Percentiles rank a stretch among this genome's conserved stretches.
Evolutionary conservation across 2,888 invertebrate genomes (phyloP).

Genomic region (Leptopterna dolabrata): DNA sequence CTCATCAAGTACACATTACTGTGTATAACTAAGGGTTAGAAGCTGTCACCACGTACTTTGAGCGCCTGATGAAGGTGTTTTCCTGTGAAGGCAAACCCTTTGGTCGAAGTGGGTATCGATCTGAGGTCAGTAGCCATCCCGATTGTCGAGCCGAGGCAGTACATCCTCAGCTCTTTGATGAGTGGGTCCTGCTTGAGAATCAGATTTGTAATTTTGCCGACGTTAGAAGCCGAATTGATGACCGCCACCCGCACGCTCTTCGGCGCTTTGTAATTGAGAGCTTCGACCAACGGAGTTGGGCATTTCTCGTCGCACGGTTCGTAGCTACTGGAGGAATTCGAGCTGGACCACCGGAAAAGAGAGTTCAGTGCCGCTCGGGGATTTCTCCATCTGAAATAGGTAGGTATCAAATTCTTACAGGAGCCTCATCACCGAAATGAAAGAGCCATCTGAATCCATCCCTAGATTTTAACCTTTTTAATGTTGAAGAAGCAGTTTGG

Average conservation of each 20-base stretch:
- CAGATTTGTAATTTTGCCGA: slow-evolving; percentile 33
- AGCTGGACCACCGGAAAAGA: not conserved
- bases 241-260: slow-evolving; percentile 28
- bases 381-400: not conserved
- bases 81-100: slow-evolving; percentile 45
- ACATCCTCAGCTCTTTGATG: slow-evolving; percentile 55
- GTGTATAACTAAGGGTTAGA: too few relatives aligned
- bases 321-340: not conserved
- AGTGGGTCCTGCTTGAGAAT: slow-evolving; percentile 53
- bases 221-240: slow-evolving; percentile 20
- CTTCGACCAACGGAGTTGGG: not conserved
- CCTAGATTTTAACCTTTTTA: too few relatives aligned
- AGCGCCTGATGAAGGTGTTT: slow-evolving; percentile 48
- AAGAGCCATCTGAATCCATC: too few relatives aligned
- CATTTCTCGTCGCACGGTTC: not conserved
- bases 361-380: not conserved
- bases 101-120: slow-evolving; percentile 45
- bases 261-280: not conserved
- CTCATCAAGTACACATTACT: too few relatives aligned
- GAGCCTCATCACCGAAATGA: too few relatives aligned
- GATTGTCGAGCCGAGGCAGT: not conserved
- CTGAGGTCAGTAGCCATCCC: slow-evolving; percentile 51
- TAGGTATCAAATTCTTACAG: too few relatives aligned
- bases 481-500: too few relatives aligned
- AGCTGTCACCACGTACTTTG: slow-evolving; percentile 47